These are phyloP conservation scores for Eunapius fragilis DNA, from an alignment of 37 sponge, comb jelly and placozoan genomes.

Conservation along the genomic window DNA sequence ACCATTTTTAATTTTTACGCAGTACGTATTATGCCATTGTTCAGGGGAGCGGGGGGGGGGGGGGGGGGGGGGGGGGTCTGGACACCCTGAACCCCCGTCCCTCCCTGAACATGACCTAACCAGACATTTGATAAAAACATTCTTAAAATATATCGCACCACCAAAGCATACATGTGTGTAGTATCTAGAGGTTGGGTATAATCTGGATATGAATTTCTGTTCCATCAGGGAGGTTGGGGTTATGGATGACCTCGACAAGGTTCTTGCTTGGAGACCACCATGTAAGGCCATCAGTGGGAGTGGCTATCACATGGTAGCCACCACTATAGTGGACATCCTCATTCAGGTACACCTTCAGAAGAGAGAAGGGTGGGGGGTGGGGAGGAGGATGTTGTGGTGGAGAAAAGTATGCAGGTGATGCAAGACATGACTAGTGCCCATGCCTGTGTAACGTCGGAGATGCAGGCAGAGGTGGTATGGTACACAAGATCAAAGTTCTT, in stretches of 20 bases:
- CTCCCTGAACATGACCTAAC: too few relatives aligned
- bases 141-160: too few relatives aligned
- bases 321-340: constrained; percentile 57
- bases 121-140: too few relatives aligned
- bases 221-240: constrained; percentile 18
- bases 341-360: constrained; percentile 77
- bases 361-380: neutral
- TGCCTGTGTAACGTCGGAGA: constrained; percentile 62
- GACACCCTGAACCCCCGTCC: too few relatives aligned
- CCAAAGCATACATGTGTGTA: too few relatives aligned
- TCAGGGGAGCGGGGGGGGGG: too few relatives aligned
- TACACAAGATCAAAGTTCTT: constrained; percentile 67
- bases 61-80: too few relatives aligned
- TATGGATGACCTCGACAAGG: constrained; percentile 39
- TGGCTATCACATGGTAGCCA: constrained; percentile 59
- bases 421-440: neutral
- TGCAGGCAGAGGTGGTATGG: constrained; percentile 1
- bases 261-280: constrained; percentile 38
- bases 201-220: constrained; percentile 46
- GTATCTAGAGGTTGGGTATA: neutral
- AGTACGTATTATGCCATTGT: too few relatives aligned
- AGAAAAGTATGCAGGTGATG: too few relatives aligned
- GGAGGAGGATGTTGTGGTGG: too few relatives aligned
- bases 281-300: constrained; percentile 8
- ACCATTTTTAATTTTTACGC: too few relatives aligned